Conservation (phyloP, 2,113 vertebrate genomes). For the Charina bottae region DNA sequence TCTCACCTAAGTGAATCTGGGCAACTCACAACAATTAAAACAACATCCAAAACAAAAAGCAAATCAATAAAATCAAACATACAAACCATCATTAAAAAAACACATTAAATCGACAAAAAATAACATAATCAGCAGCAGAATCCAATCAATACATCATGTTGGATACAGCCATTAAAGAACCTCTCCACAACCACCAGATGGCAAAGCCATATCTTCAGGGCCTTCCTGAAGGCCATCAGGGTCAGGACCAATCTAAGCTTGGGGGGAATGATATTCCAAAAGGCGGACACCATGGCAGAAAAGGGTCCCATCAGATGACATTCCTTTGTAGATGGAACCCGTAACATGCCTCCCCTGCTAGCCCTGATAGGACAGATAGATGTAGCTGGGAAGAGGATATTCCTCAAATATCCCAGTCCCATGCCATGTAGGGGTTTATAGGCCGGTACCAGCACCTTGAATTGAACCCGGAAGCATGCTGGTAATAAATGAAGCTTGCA, state of each 20-base stretch:
- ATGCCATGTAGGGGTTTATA: neutral
- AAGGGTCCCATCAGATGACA: neutral
- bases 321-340: neutral
- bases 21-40: neutral
- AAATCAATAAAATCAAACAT: neutral
- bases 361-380: too few species aligned
- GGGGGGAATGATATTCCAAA: neutral
- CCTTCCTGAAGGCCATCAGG: neutral
- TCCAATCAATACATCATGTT: neutral
- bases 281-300: neutral
- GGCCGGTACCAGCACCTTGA: neutral
- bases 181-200: neutral
- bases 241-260: neutral
- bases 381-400: neutral
- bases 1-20: neutral
- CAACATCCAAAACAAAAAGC: neutral
- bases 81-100: neutral
- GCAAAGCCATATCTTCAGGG: neutral
- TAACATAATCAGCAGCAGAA: neutral
- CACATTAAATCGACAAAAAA: neutral
- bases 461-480: neutral
- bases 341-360: neutral
- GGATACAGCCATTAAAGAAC: neutral
- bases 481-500: neutral
- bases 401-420: neutral